These are phyloP conservation scores for Poeciliopsis turrubarensis DNA, from an alignment of 2,113 vertebrate species.

Conservation along the genomic window DNA sequence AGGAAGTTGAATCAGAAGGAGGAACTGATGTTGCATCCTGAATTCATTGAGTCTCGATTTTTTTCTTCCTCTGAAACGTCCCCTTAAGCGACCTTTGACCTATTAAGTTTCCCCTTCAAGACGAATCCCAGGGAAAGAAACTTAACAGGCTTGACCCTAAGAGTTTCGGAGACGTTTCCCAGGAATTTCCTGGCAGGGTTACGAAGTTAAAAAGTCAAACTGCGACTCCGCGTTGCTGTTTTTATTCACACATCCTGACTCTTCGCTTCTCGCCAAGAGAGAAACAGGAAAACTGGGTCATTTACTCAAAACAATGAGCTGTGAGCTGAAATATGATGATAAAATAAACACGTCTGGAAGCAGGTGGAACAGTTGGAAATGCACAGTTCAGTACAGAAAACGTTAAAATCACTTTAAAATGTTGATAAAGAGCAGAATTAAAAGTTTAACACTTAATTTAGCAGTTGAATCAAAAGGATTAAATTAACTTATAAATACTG, in stretches of 20 bases:
- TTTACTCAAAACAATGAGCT: constrained; percentile 17
- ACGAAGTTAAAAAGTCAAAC: constrained; percentile 34
- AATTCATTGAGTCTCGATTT: background rate
- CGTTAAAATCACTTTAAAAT: background rate
- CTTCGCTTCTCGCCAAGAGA: constrained; percentile 5
- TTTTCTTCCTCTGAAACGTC: background rate
- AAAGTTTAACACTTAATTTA: background rate
- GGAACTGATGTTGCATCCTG: background rate
- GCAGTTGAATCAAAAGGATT: no score
- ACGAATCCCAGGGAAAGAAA: constrained; percentile 4
- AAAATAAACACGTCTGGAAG: background rate
- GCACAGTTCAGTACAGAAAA: background rate
- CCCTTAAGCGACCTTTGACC: background rate
- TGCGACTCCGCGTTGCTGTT: constrained; percentile 10
- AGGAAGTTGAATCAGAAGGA: no score
- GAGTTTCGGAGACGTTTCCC: constrained; percentile 9
- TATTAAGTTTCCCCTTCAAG: background rate
- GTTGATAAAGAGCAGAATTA: no score
- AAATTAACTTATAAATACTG: no score
- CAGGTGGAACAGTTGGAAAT: no score
- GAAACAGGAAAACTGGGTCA: constrained; percentile 28
- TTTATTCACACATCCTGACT: constrained; percentile 15
- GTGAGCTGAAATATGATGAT: background rate
- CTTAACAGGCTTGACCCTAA: constrained; percentile 47
- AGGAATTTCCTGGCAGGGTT: constrained; percentile 42